Percentiles rank a stretch among this genome's conserved stretches.
Evolutionary conservation across 92 coral and sea anemone genomes (phyloP).

Genomic region (Chrysogorgia sp.): DNA sequence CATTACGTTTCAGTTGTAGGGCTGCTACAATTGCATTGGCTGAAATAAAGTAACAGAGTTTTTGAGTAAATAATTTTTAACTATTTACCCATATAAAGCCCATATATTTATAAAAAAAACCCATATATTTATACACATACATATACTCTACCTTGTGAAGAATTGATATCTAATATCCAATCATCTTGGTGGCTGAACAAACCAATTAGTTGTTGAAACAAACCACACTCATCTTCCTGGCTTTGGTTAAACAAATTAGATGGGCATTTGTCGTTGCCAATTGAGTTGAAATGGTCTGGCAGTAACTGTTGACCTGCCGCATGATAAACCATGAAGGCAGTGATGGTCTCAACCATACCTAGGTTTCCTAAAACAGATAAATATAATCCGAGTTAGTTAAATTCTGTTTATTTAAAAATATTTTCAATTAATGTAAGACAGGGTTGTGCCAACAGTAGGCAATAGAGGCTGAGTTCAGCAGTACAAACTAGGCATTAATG

Average conservation of each 20-base stretch:
- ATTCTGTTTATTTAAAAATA: not conserved
- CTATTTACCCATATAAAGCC: not conserved
- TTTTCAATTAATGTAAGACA: not conserved
- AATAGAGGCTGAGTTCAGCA: not conserved
- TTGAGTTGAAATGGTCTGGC: not conserved
- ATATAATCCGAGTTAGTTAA: not conserved
- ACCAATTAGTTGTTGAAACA: not conserved
- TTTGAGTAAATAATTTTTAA: not conserved
- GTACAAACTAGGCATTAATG: no score
- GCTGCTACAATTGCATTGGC: not conserved
- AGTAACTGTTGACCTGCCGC: not conserved
- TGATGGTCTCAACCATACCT: not conserved
- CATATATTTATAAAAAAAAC: no score
- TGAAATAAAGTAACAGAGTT: not conserved
- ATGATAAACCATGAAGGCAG: conserved; percentile 2
- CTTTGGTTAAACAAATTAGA: not conserved
- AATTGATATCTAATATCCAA: no score
- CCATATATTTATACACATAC: no score
- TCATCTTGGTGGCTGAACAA: conserved; percentile 1
- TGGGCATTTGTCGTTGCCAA: not conserved
- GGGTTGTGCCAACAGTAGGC: not conserved
- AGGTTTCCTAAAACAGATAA: not conserved
- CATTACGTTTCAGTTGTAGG: not conserved
- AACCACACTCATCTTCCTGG: not conserved
- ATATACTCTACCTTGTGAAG: no score